Evolutionary conservation across 37 sponge, comb jelly and placozoan genomes (phyloP), one percentile per base, ranked within the genome.

Genomic region (Spongilla lacustris): DNA sequence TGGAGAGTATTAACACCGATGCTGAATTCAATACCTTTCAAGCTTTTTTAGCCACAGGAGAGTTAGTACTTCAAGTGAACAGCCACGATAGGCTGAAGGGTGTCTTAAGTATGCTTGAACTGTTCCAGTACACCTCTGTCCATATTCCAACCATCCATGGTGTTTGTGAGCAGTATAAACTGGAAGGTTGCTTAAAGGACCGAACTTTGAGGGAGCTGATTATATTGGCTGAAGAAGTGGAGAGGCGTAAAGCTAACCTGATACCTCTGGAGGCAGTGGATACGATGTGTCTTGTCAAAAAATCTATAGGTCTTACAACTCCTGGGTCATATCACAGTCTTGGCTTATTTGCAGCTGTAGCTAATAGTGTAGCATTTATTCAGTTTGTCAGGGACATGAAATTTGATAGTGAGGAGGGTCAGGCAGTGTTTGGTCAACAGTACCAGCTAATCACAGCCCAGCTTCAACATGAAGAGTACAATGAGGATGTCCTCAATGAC

Each of bases 381-480:
- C 81, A 85, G 48, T 89, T 94, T 26, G 28, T 86, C 4, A 69
- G 84, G 6, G 73, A 86, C 31, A 91, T 90, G 76, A 94, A 94
- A 82, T 94, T 85, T 72, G 78, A 38, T 67, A 91, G 85, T 27
- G 74, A 78, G 69, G 75, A 75, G 29, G 92, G 89, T 0, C 71
- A 80, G 66, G 87, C 36, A 70, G 21, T 76, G 0, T 89, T 89
- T 37, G 58, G 37, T 8, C 66, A 82, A 12, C 81, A 83, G 38
- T 79, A 84, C 68, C 50, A 78, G 29, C 77, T 92, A 30, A 89
- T 92, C 30, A 89, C 93, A 31, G 78, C 81, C 24, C 84, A 85
- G 50, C 71, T 92, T 1, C 89, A 88, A 48, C 85, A 92, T 87
- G 88, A 92, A 35, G 92, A 92, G 34, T 92, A 92, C 77, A 81